Conservation (phyloP, 2,888 invertebrate species). For the Aphidius colemani region DNA sequence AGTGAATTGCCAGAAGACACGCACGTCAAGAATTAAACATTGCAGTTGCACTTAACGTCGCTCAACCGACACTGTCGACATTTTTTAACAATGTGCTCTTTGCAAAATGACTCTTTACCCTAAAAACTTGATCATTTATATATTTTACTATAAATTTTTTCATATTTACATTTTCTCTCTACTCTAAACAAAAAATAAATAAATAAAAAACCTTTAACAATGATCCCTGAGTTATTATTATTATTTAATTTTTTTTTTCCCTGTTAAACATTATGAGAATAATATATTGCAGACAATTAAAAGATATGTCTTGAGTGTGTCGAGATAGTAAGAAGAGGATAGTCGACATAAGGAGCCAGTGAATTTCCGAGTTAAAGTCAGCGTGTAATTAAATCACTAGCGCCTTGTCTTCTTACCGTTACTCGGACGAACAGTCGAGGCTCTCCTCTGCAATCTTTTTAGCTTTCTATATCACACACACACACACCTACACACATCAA, state of each 20-base stretch:
- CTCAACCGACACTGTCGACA: conserved; percentile 25
- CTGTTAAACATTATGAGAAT: conserved; percentile 1
- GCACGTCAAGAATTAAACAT: conserved; percentile 37
- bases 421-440: conserved; percentile 13
- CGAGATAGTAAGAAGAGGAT: conserved; percentile 12
- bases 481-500: conserved; percentile 4
- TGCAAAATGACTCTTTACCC: neutral
- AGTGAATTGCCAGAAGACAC: conserved; percentile 52
- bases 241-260: neutral
- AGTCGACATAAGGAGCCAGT: conserved; percentile 12
- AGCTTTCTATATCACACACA: neutral
- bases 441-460: conserved; percentile 8
- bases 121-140: too few species aligned
- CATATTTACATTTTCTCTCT: too few species aligned
- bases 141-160: too few species aligned
- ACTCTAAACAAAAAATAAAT: too few species aligned
- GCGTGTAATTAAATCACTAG: conserved; percentile 31
- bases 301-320: conserved; percentile 25
- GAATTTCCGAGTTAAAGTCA: conserved; percentile 22
- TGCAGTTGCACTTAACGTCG: conserved; percentile 20
- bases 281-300: conserved; percentile 22
- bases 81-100: conserved; percentile 13
- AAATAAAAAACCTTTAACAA: too few species aligned
- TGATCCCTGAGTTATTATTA: neutral
- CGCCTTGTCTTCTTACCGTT: conserved; percentile 28